These are phyloP conservation scores for Syncerus caffer DNA, from an alignment of 2,797 vertebrate genomes.

Conservation along the genomic window DNA sequence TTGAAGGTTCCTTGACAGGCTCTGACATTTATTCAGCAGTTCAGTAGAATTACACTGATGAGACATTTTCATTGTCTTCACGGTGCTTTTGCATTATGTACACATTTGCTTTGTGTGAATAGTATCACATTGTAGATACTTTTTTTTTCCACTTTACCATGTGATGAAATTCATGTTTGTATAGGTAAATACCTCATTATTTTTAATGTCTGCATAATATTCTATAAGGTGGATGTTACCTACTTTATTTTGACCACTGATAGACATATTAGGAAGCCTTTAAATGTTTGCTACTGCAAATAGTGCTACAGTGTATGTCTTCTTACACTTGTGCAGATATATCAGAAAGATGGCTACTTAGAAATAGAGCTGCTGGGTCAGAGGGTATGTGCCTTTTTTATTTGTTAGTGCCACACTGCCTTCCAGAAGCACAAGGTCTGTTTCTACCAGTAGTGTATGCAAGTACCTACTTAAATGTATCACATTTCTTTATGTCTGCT, in stretches of 20 bases:
- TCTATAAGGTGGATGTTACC: not conserved
- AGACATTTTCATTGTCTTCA: not conserved
- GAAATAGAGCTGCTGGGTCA: constrained; percentile 18
- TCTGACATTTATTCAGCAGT: not conserved
- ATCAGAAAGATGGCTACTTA: constrained; percentile 38
- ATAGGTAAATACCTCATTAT: not conserved
- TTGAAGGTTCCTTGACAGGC: not conserved
- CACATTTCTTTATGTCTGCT: not conserved
- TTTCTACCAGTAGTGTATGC: not conserved
- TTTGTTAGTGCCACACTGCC: not conserved
- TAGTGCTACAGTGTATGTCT: not conserved
- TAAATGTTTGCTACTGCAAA: not conserved
- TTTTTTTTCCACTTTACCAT: not conserved
- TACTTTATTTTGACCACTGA: not conserved
- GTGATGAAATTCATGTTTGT: not conserved
- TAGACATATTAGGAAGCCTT: not conserved
- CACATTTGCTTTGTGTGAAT: not conserved
- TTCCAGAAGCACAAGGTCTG: not conserved
- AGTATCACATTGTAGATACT: not conserved
- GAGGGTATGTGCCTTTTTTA: constrained; percentile 7
- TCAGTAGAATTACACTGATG: not conserved
- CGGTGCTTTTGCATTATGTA: not conserved
- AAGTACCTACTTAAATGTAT: not conserved
- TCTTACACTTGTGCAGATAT: constrained; percentile 9
- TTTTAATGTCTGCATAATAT: constrained; percentile 1